Evolutionary conservation across 2,888 invertebrate genomes (phyloP).

Genomic region (Fragum sueziense): DNA sequence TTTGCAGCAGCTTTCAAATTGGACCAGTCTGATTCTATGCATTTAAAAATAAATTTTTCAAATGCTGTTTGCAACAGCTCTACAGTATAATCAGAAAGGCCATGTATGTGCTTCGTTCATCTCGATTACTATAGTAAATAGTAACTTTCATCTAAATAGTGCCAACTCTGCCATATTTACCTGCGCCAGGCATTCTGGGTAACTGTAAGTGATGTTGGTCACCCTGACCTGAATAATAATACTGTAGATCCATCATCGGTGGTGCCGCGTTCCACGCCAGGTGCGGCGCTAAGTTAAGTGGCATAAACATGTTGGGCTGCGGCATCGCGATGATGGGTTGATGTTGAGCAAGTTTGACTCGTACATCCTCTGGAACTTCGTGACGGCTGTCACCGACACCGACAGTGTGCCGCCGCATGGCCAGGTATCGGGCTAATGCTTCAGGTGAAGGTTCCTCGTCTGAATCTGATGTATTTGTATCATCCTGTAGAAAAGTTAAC

Average conservation of each 20-base stretch:
- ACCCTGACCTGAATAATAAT: conserved; percentile 87
- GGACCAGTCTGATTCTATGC: too few species aligned
- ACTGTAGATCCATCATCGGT: conserved; percentile 50
- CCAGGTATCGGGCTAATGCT: conserved; percentile 83
- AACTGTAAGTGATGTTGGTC: conserved; percentile 97
- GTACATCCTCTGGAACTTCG: conserved; percentile 85
- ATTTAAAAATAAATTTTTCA: too few species aligned
- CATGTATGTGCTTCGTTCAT: too few species aligned
- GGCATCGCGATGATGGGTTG: conserved; percentile 77
- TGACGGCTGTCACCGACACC: conserved; percentile 94
- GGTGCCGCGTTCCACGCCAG: conserved; percentile 91
- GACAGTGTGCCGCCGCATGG: conserved; percentile 94
- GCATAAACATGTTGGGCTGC: conserved; percentile 73
- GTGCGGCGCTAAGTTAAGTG: conserved; percentile 87
- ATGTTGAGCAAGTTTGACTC: conserved; percentile 77
- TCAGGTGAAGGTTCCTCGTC: conserved; percentile 83
- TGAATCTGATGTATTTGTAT: conserved; percentile 76
- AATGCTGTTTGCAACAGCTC: too few species aligned
- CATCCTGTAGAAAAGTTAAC: conserved; percentile 48
- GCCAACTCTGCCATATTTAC: too few species aligned
- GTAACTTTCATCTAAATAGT: too few species aligned
- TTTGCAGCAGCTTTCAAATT: too few species aligned
- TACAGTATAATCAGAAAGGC: too few species aligned
- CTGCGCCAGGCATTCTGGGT: conserved; percentile 90
- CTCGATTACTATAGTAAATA: too few species aligned